Percentiles rank a stretch among this genome's conserved stretches.
Conservation (phyloP, 2,113 vertebrate species). For the Ptilonorhynchus violaceus region DNA sequence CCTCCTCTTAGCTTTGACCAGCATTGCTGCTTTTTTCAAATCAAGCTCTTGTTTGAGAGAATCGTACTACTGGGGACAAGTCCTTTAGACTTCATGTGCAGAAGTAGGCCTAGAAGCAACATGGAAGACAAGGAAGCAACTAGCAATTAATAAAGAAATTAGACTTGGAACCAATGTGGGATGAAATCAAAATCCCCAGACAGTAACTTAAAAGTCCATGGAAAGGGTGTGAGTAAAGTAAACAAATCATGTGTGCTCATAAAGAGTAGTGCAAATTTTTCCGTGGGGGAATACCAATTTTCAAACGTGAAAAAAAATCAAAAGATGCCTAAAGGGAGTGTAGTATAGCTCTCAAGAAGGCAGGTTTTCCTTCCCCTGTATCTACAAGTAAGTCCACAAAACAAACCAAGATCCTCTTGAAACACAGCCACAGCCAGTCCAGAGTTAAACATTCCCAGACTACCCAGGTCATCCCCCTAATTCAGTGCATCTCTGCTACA, state of each 20-base stretch:
- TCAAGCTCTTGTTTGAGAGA: neutral
- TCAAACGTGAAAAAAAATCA: neutral
- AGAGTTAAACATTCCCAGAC: neutral
- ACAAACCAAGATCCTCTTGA: neutral
- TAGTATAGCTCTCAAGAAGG: neutral
- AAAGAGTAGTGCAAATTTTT: neutral
- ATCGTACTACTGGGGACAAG: rapidly evolving
- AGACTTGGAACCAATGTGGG: neutral
- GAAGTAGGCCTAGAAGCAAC: neutral
- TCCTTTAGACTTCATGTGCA: neutral
- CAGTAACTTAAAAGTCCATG: neutral
- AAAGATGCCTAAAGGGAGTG: neutral
- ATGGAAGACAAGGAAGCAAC: neutral
- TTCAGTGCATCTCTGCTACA: neutral
- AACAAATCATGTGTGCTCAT: neutral
- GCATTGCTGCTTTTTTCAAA: neutral
- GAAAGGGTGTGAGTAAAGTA: neutral
- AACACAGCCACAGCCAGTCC: neutral
- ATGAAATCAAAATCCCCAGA: neutral
- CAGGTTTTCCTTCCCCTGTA: neutral
- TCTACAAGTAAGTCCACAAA: neutral
- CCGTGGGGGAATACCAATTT: neutral
- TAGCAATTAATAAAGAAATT: neutral
- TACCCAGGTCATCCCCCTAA: neutral
- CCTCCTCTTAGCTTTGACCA: neutral